Conservation (phyloP, 2,888 invertebrate genomes). For the Tenthredo mesomela region DNA sequence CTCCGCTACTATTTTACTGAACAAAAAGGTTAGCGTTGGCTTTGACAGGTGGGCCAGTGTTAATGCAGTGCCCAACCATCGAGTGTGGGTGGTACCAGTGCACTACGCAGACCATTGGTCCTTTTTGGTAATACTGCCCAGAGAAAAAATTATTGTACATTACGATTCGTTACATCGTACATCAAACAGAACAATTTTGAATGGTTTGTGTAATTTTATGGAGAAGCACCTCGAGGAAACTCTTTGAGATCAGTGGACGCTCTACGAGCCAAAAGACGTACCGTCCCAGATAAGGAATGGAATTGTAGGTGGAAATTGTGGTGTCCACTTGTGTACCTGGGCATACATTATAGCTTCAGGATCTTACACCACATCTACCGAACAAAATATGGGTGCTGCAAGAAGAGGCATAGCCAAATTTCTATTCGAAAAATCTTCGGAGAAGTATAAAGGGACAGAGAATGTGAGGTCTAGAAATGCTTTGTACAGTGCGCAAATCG, state of each 20-base stretch:
- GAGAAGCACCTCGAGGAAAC: neutral
- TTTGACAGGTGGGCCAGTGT: constrained; percentile 28
- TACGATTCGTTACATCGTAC: too few species aligned
- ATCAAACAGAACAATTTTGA: neutral
- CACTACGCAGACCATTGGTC: constrained; percentile 1
- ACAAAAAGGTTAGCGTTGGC: neutral
- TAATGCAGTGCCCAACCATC: constrained; percentile 10
- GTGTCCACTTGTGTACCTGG: constrained; percentile 6
- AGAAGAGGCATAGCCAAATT: constrained; percentile 17
- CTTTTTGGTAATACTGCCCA: neutral
- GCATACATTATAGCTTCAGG: too few species aligned
- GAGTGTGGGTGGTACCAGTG: constrained; percentile 8
- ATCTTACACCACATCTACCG: constrained; percentile 12
- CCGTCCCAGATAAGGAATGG: neutral
- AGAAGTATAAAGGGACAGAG: neutral
- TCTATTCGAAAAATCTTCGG: neutral
- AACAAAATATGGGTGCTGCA: neutral
- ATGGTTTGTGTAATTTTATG: neutral
- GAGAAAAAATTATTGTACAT: constrained; percentile 10
- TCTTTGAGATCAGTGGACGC: constrained; percentile 12
- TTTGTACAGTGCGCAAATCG: neutral
- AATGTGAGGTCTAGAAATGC: constrained; percentile 10
- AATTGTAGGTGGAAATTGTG: constrained; percentile 23
- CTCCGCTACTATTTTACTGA: neutral
- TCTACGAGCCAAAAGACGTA: constrained; percentile 17